A percentile compares a stretch with the other conserved stretches of the same genome.
phyloP scores from a whole-genome alignment of 2,113 vertebrate species.

The Psilopogon haemacephalus region DNA sequence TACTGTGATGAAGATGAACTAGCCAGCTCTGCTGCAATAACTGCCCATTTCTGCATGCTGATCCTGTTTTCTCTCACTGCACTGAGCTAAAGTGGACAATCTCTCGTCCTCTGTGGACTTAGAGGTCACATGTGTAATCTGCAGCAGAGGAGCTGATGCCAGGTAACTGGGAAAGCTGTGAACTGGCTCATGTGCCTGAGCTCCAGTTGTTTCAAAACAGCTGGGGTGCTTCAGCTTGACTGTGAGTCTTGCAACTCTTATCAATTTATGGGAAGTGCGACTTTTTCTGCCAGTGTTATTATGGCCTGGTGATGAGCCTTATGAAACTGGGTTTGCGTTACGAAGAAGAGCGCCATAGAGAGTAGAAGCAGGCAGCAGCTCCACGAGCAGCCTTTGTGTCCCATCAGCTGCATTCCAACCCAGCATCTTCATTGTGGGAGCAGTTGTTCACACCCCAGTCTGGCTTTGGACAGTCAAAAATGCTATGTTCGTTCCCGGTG shows the following conservation, averaged over 20 bases:
- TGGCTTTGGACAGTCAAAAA: conserved; percentile 64
- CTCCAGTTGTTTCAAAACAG: neutral
- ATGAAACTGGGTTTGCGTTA: accelerated
- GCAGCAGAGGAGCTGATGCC: neutral
- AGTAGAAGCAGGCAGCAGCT: neutral
- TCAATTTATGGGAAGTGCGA: neutral
- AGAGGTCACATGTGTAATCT: neutral
- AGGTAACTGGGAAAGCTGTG: neutral
- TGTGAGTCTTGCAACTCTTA: neutral
- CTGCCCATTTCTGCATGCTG: neutral
- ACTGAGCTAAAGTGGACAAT: neutral
- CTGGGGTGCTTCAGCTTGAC: neutral
- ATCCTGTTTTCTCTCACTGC: neutral
- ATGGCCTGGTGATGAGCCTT: neutral
- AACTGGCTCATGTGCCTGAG: neutral
- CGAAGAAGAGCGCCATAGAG: neutral
- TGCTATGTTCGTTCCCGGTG: conserved; percentile 46
- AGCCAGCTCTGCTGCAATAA: neutral
- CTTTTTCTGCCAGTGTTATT: neutral
- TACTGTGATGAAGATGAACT: neutral
- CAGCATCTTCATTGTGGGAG: conserved; percentile 79
- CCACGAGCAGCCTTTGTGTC: neutral
- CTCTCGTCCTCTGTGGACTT: neutral
- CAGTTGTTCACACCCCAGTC: conserved; percentile 78
- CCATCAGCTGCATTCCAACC: conserved; percentile 67